Conservation (phyloP, 2,113 vertebrate species). For the Larimichthys polyactis region DNA sequence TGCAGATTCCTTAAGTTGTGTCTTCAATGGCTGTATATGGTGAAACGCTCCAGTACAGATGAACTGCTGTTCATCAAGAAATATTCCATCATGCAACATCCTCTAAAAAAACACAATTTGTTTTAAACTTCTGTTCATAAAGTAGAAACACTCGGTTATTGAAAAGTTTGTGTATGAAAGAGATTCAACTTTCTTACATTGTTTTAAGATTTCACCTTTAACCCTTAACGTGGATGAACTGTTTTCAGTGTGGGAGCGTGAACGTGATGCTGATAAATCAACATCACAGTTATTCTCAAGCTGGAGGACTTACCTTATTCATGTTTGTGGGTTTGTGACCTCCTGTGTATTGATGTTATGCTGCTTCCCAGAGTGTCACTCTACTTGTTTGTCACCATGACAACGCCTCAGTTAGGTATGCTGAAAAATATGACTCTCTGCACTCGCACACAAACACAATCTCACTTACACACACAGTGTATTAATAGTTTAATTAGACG, state of each 20-base stretch:
- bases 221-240: too few relatives aligned
- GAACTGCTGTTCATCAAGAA: background rate
- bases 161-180: too few relatives aligned
- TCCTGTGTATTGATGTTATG: background rate
- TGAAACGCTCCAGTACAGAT: too few relatives aligned
- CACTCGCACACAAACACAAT: background rate
- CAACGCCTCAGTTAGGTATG: background rate
- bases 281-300: background rate
- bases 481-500: slow-evolving; percentile 21
- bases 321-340: background rate
- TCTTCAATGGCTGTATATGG: background rate
- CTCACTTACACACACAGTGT: background rate
- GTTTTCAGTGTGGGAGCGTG: too few relatives aligned
- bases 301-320: background rate
- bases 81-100: background rate
- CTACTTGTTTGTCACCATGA: slow-evolving; percentile 8
- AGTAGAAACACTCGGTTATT: too few relatives aligned
- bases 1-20: background rate
- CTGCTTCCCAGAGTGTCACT: background rate
- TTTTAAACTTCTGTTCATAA: too few relatives aligned
- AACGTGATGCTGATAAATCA: too few relatives aligned
- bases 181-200: too few relatives aligned
- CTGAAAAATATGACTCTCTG: background rate
- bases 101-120: too few relatives aligned
- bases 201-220: too few relatives aligned